Base-by-base conservation (phyloP, 2,113 vertebrate species). In the mouse (Mus musculus) region DNA sequence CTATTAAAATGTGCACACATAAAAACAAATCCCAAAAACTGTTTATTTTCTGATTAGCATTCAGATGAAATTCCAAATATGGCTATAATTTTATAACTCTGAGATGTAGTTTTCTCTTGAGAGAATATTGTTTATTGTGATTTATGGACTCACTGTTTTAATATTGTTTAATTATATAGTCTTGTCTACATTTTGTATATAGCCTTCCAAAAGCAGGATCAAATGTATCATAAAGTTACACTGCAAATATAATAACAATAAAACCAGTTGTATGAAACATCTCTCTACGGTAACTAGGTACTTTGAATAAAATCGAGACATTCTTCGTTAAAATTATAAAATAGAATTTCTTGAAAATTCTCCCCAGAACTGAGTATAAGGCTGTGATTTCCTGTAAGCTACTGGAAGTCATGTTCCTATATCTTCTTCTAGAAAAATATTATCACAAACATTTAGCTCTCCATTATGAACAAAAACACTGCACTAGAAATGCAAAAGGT, bases 91-190 rank as follows among this genome's bases (percentile, higher is more conserved):
- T 94, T 65, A 71, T 59, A 82, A 86, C 78, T 93, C 67, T 86
- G 82, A 91, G 46, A 33, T 84, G 17, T n/a, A 84, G 36, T 73
- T 94, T 96, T 42, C 61, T 91, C 63, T 91, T 89, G 56, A 78
- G 89, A 71, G 63, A 88, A 85, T 92, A 65, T 87, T 97, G 17
- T 81, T 96, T 94, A 61, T 65, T 95, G 56, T 36, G 30, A 91
- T 91, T 95, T 91, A 88, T 93, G 87, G 93, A 89, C 67, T 89
- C 78, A 84, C 94, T 90, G 67, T 84, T 46, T 87, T 69, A 49
- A 49, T 86, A 28, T 49, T 96, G 91, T 81, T 95, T 84, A 88
- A 89, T 95, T 93, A 82, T 56, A 46, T 54, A 56, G 46, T 65
- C 20, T 75, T 88, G 26, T 24, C 84, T 94, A 30, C 33, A 2